phyloP scores from a whole-genome alignment of 2,888 invertebrate species.

The Steinernema carpocapsae region DNA sequence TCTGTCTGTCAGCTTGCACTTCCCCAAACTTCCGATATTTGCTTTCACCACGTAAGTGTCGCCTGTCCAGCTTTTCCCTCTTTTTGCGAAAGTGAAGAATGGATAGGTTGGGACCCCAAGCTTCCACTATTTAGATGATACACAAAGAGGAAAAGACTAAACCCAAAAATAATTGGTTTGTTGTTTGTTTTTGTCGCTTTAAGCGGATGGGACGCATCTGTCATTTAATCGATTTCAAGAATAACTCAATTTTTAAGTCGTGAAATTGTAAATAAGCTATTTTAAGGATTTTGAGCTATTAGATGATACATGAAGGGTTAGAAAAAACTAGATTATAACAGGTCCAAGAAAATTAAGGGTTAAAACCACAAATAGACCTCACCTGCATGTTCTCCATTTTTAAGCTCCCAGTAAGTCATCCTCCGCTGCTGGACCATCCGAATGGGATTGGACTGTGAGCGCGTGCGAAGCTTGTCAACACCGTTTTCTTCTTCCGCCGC shows the following conservation, averaged over 20 bases:
- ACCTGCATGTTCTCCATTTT: no score
- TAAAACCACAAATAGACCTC: background rate
- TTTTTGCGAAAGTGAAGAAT: no score
- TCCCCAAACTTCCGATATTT: background rate
- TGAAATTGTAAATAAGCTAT: no score
- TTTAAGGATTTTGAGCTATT: no score
- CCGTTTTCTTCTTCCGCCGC: slow-evolving; percentile 9
- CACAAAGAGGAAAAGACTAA: background rate
- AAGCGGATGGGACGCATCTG: background rate
- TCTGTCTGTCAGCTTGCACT: slow-evolving; percentile 19
- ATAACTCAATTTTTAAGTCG: no score
- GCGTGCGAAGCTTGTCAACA: background rate
- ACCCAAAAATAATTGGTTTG: background rate
- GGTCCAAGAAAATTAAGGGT: background rate
- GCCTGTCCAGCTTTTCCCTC: no score
- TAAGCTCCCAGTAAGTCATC: slow-evolving; percentile 57
- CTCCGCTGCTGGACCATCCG: slow-evolving; percentile 62
- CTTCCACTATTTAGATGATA: no score
- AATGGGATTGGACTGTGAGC: slow-evolving; percentile 5
- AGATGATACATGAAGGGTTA: no score
- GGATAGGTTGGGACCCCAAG: no score
- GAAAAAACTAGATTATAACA: no score
- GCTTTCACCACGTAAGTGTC: no score
- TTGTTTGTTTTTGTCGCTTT: background rate
- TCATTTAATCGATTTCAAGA: background rate